Evolutionary conservation across 2,797 vertebrate genomes (phyloP).

Genomic region (Parauchenoglanis punctatus): DNA sequence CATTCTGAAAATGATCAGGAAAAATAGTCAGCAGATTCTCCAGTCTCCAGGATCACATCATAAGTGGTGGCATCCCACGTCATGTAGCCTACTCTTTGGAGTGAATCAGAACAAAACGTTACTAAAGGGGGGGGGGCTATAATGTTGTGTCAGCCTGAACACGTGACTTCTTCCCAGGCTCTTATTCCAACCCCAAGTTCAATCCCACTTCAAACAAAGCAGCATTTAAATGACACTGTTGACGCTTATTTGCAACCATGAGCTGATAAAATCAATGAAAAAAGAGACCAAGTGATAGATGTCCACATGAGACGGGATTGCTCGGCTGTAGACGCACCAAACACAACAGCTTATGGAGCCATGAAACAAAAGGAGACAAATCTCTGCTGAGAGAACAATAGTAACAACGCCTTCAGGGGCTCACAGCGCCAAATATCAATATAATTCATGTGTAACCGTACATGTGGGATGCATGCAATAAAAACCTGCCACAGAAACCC

Average conservation of each 20-base stretch:
- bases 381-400: constrained; percentile 46
- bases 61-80: neutral
- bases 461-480: neutral
- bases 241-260: neutral
- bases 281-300: neutral
- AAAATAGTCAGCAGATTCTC: neutral
- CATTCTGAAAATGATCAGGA: neutral
- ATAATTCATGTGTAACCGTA: neutral
- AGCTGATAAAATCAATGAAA: neutral
- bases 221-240: neutral
- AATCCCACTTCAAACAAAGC: neutral
- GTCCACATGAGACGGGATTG: neutral
- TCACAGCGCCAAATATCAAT: neutral
- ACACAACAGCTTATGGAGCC: constrained; percentile 27
- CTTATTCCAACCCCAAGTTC: constrained; percentile 5
- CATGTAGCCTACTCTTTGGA: neutral
- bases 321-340: constrained; percentile 10
- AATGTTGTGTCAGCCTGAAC: constrained; percentile 4
- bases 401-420: constrained; percentile 29
- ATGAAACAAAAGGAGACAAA: constrained; percentile 55
- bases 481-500: neutral
- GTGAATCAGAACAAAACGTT: neutral
- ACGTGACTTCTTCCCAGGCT: constrained; percentile 35
- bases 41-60: neutral
- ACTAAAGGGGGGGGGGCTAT: too few relatives aligned